Evolutionary conservation across 1,140 invertebrate species (phyloP), one percentile per base, ranked within the genome.

Genomic region (Megalopta genalis): DNA sequence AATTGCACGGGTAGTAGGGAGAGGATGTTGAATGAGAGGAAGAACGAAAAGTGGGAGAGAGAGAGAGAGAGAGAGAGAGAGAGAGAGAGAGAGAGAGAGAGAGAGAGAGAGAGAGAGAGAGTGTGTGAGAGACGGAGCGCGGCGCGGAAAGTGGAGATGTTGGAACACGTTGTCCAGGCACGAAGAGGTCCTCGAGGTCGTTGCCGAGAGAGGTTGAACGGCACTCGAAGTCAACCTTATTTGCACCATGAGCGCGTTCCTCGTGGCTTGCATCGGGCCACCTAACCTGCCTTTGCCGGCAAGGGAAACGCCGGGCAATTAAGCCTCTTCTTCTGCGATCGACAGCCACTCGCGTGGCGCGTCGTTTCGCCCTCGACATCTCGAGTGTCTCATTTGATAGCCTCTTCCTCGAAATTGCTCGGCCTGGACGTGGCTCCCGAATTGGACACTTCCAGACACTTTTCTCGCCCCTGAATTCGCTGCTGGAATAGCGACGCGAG

Each of bases 161-260:
- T 52, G 42, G 60, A 76, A 68, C 68, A 73, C 49, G 77, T 72
- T 75, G 70, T 75, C 60, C 66, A 70, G 60, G 54, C 46, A 66
- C 46, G 66, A 62, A 37, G 60, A 57, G 64, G 82, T 82, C 60
- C 80, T 84, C 74, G 83, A 82, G 79, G 54, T 80, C 59, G 59
- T 81, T 65, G 66, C 32, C 54, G 72, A 66, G 73, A 68, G 69
- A 68, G 73, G 77, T 71, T 77, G 82, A 84, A 85, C 73, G 82
- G 32, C 46, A 65, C 82, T 85, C 77, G 77, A 85, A 81, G 82
- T 71, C 68, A 77, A 73, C 27, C 73, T 81, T 85, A 82, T 85
- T 85, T 81, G 63, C 77, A 70, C 78, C 37, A 70, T 39, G 57
- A 39, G 63, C 18, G 63, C 69, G 67, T 76, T 72, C 37, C 81